phyloP scores from a whole-genome alignment of 2,797 vertebrate genomes.

The Squalus acanthias region DNA sequence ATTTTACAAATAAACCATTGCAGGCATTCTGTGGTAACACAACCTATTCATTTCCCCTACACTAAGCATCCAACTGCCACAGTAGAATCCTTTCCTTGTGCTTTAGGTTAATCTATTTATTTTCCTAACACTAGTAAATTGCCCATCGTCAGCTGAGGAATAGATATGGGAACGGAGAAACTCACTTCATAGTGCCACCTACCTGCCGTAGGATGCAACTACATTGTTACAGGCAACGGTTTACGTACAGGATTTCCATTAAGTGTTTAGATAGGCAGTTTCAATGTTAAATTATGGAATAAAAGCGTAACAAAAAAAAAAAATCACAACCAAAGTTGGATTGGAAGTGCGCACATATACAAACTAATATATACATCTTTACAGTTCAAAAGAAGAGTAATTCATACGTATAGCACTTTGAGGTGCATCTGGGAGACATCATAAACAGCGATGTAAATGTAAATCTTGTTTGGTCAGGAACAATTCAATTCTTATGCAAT shows the following conservation, averaged over 20 bases:
- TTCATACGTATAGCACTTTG: neutral
- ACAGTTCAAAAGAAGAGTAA: neutral
- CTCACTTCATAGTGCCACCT: neutral
- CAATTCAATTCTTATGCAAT: neutral
- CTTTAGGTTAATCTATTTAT: neutral
- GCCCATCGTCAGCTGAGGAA: neutral
- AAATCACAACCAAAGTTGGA: neutral
- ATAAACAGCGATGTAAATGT: neutral
- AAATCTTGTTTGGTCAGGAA: neutral
- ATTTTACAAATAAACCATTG: neutral
- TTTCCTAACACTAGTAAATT: neutral
- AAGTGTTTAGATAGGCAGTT: neutral
- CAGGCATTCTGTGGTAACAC: neutral
- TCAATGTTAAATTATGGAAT: neutral
- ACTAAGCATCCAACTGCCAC: neutral
- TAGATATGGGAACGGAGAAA: neutral
- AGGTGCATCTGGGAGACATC: neutral
- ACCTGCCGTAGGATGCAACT: neutral
- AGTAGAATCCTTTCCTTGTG: neutral
- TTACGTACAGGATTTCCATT: neutral
- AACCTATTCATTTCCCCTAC: neutral
- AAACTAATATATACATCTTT: neutral
- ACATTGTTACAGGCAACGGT: neutral
- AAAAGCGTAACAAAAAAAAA: neutral
- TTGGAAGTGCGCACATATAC: neutral